Evolutionary conservation across 2,888 invertebrate species (phyloP).

Genomic region (Amblyjoppa proteus): DNA sequence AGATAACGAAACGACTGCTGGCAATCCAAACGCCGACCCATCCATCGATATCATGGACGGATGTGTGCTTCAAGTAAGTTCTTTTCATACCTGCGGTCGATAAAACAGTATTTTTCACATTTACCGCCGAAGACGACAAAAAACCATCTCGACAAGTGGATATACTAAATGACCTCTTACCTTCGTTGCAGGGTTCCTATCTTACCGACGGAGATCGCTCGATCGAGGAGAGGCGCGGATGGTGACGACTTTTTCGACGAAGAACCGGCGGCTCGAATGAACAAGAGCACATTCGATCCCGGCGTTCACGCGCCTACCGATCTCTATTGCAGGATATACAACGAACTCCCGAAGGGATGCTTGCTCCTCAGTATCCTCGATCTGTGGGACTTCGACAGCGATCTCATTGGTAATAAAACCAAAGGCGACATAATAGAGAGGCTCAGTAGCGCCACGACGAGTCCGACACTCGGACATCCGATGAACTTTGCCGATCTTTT

Average conservation of each 20-base stretch:
- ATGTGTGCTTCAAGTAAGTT: conserved; percentile 87
- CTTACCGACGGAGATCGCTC: conserved; percentile 72
- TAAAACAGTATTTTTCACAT: not conserved
- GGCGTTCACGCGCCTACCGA: conserved; percentile 87
- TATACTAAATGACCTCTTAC: conserved; percentile 11
- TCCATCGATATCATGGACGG: conserved; percentile 84
- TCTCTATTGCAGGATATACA: conserved; percentile 89
- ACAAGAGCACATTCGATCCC: conserved; percentile 85
- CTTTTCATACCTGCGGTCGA: not conserved
- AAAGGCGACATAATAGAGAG: conserved; percentile 88
- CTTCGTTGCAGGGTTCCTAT: conserved; percentile 79
- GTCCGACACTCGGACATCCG: conserved; percentile 89
- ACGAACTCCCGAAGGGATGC: conserved; percentile 88
- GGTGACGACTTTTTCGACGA: conserved; percentile 81
- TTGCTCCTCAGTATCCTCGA: conserved; percentile 89
- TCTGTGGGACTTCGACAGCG: conserved; percentile 89
- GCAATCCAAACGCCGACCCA: conserved; percentile 80
- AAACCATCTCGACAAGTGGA: not conserved
- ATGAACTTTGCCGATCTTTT: conserved; percentile 88
- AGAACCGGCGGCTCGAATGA: conserved; percentile 72
- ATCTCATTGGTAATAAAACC: conserved; percentile 86
- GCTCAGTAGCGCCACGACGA: conserved; percentile 87
- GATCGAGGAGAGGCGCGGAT: conserved; percentile 71
- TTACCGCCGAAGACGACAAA: too few species aligned
- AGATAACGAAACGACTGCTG: conserved; percentile 86